Evolutionary conservation across 2,113 vertebrate genomes (phyloP).

Genomic region (Serranochromis macrocephalus): DNA sequence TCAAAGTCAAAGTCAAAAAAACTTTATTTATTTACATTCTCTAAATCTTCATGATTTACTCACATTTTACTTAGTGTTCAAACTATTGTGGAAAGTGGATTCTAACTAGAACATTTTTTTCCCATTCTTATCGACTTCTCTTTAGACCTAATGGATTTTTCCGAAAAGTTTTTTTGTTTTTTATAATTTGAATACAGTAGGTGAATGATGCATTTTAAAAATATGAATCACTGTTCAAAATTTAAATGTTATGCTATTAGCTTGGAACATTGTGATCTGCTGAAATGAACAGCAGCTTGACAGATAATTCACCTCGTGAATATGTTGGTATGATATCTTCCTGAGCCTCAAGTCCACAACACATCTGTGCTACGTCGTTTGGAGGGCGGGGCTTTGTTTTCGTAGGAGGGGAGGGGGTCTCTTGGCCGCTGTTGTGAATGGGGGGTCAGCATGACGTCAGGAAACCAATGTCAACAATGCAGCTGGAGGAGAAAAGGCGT

Average conservation of each 20-base stretch:
- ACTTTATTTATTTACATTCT: neutral
- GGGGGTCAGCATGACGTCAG: slow-evolving; percentile 66
- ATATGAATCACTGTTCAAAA: neutral
- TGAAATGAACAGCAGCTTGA: neutral
- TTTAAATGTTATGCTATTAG: neutral
- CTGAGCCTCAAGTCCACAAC: neutral
- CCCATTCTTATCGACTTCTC: neutral
- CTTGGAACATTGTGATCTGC: neutral
- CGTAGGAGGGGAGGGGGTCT: neutral
- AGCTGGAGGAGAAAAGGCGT: slow-evolving; percentile 63
- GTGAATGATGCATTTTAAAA: neutral
- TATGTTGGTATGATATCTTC: neutral
- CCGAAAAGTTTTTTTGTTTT: neutral
- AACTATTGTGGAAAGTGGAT: neutral
- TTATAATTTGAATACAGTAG: neutral
- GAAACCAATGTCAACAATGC: slow-evolving; percentile 71
- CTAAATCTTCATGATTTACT: neutral
- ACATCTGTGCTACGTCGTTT: neutral
- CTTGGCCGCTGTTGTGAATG: slow-evolving; percentile 55
- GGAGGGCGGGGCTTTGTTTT: neutral
- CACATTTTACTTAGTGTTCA: neutral
- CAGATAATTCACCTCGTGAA: neutral
- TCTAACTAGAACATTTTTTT: neutral
- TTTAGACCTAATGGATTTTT: neutral
- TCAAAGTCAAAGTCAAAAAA: neutral